Percentiles rank a stretch among this genome's conserved stretches.
These are phyloP conservation scores for Microtus ochrogaster DNA, from an alignment of 2,113 vertebrate genomes.

Conservation along the genomic window DNA sequence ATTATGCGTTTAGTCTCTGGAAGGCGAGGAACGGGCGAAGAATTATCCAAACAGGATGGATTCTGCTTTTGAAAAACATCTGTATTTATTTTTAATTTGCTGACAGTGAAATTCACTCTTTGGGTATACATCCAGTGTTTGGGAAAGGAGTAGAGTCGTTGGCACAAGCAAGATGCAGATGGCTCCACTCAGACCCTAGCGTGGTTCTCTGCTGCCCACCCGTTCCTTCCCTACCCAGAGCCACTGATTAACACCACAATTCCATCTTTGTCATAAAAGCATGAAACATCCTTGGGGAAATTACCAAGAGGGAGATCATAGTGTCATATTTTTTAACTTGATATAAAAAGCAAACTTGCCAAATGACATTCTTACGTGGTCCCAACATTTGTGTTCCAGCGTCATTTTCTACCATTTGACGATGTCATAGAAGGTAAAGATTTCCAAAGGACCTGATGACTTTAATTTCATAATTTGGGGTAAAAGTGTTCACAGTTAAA, in stretches of 20 bases:
- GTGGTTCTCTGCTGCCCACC: accelerated
- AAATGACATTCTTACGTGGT: neutral
- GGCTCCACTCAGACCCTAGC: neutral
- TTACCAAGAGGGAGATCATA: neutral
- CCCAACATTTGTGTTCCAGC: neutral
- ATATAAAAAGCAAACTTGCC: neutral
- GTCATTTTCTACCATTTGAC: neutral
- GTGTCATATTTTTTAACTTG: neutral
- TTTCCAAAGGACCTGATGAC: neutral
- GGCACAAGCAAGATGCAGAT: neutral
- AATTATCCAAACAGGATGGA: neutral
- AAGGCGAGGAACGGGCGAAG: neutral
- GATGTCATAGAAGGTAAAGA: neutral
- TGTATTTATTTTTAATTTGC: slow-evolving; percentile 10
- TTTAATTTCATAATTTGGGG: neutral
- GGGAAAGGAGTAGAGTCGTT: neutral
- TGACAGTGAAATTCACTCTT: neutral
- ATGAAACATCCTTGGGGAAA: neutral
- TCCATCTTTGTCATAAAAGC: neutral
- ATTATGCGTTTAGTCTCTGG: neutral
- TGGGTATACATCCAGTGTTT: neutral
- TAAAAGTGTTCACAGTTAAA: neutral
- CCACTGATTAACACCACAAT: neutral
- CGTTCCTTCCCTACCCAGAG: neutral
- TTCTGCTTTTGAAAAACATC: neutral